phyloP scores from a whole-genome alignment of 2,113 vertebrate species.

The Arenaria interpres region DNA sequence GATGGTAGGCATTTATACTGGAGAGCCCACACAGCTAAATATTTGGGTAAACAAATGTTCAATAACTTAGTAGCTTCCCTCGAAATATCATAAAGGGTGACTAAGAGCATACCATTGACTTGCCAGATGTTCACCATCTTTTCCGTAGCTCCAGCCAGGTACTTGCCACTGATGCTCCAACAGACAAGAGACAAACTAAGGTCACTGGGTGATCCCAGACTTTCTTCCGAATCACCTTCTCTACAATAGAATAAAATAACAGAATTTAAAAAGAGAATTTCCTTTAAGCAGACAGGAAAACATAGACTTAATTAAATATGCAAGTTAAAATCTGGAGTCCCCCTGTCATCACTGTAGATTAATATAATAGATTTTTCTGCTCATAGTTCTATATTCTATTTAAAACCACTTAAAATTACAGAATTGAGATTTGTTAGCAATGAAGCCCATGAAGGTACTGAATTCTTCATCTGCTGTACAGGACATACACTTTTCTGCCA shows the following conservation, averaged over 20 bases:
- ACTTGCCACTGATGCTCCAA: constrained; percentile 95
- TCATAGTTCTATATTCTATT: background rate
- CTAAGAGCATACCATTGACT: constrained; percentile 86
- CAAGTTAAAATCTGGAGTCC: background rate
- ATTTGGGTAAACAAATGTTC: background rate
- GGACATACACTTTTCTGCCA: background rate
- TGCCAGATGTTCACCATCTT: constrained; percentile 99
- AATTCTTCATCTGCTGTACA: background rate
- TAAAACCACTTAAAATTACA: background rate
- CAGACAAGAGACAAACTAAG: constrained; percentile 87
- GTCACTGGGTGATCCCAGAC: constrained; percentile 89
- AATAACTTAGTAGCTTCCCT: background rate
- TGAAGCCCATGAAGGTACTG: background rate
- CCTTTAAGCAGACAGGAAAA: background rate
- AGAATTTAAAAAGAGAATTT: background rate
- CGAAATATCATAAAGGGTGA: background rate
- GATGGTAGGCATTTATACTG: background rate
- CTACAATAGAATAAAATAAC: constrained; percentile 64
- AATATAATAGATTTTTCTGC: background rate
- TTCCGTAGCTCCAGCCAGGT: constrained; percentile 91
- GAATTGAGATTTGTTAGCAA: background rate
- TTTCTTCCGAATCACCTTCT: constrained; percentile 85
- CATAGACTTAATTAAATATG: background rate
- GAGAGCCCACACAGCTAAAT: background rate
- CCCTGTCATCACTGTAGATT: background rate